These are phyloP conservation scores for Sabellastarte sp. DNA, from an alignment of 2,888 invertebrate genomes.

Conservation along the genomic window DNA sequence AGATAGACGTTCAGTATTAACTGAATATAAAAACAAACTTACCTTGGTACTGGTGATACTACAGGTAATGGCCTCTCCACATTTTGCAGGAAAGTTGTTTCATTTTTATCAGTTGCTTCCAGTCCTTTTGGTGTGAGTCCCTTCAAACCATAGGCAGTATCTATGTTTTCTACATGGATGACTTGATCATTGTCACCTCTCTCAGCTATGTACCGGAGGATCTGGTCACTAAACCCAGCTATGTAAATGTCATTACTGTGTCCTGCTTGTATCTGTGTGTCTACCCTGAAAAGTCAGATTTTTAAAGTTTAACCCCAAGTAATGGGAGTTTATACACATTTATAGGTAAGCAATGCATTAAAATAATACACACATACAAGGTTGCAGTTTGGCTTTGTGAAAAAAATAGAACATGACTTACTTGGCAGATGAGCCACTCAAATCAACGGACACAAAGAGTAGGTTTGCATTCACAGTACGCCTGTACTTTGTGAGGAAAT, in stretches of 20 bases:
- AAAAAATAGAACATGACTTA: too few species aligned
- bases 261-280: slow-evolving; percentile 27
- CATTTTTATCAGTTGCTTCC: neutral
- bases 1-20: too few species aligned
- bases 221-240: slow-evolving; percentile 59
- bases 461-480: slow-evolving; percentile 53
- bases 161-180: slow-evolving; percentile 60
- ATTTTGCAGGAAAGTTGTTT: too few species aligned
- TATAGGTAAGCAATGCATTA: too few species aligned
- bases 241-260: slow-evolving; percentile 59
- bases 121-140: neutral
- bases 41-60: slow-evolving; percentile 37
- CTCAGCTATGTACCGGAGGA: slow-evolving; percentile 61
- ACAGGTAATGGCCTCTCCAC: slow-evolving; percentile 33
- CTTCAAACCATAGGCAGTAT: slow-evolving; percentile 32
- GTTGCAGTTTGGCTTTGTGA: too few species aligned
- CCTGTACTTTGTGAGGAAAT: slow-evolving; percentile 53
- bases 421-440: slow-evolving; percentile 38
- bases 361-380: too few species aligned
- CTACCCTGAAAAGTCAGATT: too few species aligned
- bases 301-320: too few species aligned
- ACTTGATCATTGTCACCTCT: slow-evolving; percentile 57
- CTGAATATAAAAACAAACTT: slow-evolving; percentile 1
- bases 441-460: slow-evolving; percentile 54
- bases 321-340: too few species aligned